phyloP scores from a whole-genome alignment of 2,888 invertebrate genomes.

The Euphydryas editha region DNA sequence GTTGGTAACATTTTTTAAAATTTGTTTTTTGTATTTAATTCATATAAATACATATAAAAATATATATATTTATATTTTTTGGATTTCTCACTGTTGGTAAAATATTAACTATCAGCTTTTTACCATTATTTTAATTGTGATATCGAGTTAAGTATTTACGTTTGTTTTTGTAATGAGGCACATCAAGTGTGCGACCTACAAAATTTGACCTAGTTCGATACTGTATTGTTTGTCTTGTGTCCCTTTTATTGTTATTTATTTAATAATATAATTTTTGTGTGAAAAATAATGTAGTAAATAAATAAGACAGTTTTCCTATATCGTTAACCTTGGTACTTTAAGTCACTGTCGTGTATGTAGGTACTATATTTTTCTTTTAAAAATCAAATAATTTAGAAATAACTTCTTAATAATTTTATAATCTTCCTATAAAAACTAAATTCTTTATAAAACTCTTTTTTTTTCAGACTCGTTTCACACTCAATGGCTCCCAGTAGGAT shows the following conservation, averaged over 20 bases:
- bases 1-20: not conserved
- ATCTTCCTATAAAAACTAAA: no score
- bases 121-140: conserved; percentile 29
- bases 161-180: conserved; percentile 36
- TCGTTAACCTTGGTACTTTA: no score
- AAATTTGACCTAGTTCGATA: conserved; percentile 68
- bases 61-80: not conserved
- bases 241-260: conserved; percentile 22
- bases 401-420: no score
- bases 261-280: not conserved
- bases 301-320: no score
- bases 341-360: no score
- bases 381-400: no score
- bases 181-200: conserved; percentile 56
- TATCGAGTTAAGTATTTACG: conserved; percentile 20
- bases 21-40: not conserved
- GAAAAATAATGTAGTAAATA: not conserved
- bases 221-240: conserved; percentile 52
- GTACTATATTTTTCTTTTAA: no score
- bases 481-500: no score
- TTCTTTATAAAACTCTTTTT: no score
- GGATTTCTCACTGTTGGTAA: not conserved
- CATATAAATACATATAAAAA: not conserved
- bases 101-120: no score
- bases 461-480: no score